Base-by-base conservation (phyloP, 2,113 vertebrate genomes). In the Platysternon megacephalum region DNA sequence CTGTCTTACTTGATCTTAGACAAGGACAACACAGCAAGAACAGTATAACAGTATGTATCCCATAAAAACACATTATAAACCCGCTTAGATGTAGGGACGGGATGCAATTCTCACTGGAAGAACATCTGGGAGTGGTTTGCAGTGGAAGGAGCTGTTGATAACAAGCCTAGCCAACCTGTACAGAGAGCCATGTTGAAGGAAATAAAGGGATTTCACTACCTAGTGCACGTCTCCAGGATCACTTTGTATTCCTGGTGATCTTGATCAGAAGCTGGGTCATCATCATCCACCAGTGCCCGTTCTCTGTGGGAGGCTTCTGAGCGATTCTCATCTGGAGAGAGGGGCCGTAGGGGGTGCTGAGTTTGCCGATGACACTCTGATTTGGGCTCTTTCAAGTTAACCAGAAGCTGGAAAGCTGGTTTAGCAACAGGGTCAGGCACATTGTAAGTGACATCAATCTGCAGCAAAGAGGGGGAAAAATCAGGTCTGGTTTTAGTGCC, bases 401-500 rank as follows among this genome's bases (percentile, higher is more conserved):
- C 98, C 53, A 98, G 98, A 22, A 99, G 98, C 97, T 99, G 99
- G 98, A 99, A 99, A 78, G 99, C 99, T 35, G 99, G 99, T 85
- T 99, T 99, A 91, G 98, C 98, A 56, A 99, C 98, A 0, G 99
- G 99, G 87, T 99, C 99, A 0, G 99, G 99, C 0, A 99, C 98
- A 4, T 99, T 99, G 97, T 99, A 99, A 17, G 99, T 98, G 89
- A 99, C 99, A 35, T 99, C 99, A 4, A 99, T 99, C 99, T 99
- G 89, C 32, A 93, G 91, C 42, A 28, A 65, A 44, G 32, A 14
- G 8, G 44, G 87, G 10, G 52, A 53, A 16, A 28, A 46, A 78
- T 78, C n/a, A 72, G 65, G 35, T 72, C 65, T 46, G 39, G 12
- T 78, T 44, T 46, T 78, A 44, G 24, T 28, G 26, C 74, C n/a